A percentile compares a stretch with the other conserved stretches of the same genome.
These are phyloP conservation scores for Teleiodes luculella DNA, from an alignment of 2,888 invertebrate species.

Conservation along the genomic window DNA sequence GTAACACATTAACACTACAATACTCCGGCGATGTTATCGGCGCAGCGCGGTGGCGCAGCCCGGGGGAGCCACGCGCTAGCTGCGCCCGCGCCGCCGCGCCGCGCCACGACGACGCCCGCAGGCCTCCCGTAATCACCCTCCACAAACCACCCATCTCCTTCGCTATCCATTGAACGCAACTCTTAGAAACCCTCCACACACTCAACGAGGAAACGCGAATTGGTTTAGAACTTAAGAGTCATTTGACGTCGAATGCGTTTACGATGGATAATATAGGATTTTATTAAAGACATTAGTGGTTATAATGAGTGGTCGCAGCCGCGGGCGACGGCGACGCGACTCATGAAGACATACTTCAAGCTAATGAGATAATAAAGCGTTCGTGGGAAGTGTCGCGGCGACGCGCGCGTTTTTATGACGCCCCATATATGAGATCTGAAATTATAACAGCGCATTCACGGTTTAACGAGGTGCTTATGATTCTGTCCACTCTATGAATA, in stretches of 20 bases:
- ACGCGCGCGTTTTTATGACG: not conserved
- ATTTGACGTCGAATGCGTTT: not conserved
- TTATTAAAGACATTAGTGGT: slow-evolving; percentile 62
- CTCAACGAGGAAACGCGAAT: not conserved
- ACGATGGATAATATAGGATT: slow-evolving; percentile 45
- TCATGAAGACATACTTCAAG: slow-evolving; percentile 69
- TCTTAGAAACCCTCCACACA: not conserved
- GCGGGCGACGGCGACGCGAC: slow-evolving; percentile 37
- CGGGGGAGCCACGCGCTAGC: slow-evolving; percentile 23
- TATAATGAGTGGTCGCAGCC: slow-evolving; percentile 56
- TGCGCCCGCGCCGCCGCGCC: slow-evolving; percentile 22
- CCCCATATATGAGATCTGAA: not conserved
- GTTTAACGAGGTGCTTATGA: not conserved
- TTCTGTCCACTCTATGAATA: not conserved
- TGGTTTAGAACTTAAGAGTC: not conserved
- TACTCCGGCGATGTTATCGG: slow-evolving; percentile 40
- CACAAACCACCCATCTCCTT: slow-evolving; percentile 16
- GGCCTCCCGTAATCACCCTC: slow-evolving; percentile 48
- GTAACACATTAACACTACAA: slow-evolving; percentile 32
- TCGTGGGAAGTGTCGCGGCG: slow-evolving; percentile 45
- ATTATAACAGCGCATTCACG: not conserved
- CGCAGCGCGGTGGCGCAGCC: slow-evolving; percentile 56
- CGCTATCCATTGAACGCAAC: slow-evolving; percentile 30
- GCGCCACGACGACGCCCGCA: slow-evolving; percentile 34
- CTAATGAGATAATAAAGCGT: slow-evolving; percentile 69